phyloP scores from a whole-genome alignment of 2,888 invertebrate species.

The Micropterix aruncella region DNA sequence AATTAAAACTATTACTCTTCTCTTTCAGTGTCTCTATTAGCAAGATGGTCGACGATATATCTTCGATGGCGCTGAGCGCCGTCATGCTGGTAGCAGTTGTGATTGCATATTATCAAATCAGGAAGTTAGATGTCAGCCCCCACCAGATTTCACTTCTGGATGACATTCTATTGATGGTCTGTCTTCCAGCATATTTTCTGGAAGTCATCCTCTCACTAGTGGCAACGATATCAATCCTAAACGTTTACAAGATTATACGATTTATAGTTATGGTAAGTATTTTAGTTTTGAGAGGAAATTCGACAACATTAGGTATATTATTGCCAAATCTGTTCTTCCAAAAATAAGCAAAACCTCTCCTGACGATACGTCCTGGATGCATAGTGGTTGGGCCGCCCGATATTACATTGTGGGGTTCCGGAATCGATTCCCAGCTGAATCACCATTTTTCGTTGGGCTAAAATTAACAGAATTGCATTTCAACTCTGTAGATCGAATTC shows the following conservation, averaged over 20 bases:
- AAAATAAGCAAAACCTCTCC: not conserved
- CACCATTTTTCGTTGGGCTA: too few relatives aligned
- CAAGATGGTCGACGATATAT: too few relatives aligned
- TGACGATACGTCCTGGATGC: too few relatives aligned
- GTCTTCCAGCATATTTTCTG: slow-evolving; percentile 58
- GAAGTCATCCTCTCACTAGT: slow-evolving; percentile 54
- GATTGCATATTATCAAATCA: slow-evolving; percentile 47
- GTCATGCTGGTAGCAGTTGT: slow-evolving; percentile 43
- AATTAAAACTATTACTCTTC: too few relatives aligned
- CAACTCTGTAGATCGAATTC: too few relatives aligned
- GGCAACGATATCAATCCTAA: slow-evolving; percentile 41
- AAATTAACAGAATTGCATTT: too few relatives aligned
- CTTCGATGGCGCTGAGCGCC: too few relatives aligned
- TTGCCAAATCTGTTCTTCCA: not conserved
- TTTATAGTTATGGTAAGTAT: slow-evolving; percentile 38
- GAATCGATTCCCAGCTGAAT: too few relatives aligned
- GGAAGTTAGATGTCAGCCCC: slow-evolving; percentile 48
- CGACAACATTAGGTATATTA: not conserved
- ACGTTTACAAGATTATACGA: slow-evolving; percentile 35
- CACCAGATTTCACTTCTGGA: slow-evolving; percentile 51
- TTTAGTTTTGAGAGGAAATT: not conserved
- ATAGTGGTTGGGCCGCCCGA: too few relatives aligned
- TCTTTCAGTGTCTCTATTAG: too few relatives aligned
- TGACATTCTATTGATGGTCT: slow-evolving; percentile 54
- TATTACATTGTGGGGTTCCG: too few relatives aligned